Conservation (phyloP, 1,140 invertebrate genomes). For the Aradophagus sp. region DNA sequence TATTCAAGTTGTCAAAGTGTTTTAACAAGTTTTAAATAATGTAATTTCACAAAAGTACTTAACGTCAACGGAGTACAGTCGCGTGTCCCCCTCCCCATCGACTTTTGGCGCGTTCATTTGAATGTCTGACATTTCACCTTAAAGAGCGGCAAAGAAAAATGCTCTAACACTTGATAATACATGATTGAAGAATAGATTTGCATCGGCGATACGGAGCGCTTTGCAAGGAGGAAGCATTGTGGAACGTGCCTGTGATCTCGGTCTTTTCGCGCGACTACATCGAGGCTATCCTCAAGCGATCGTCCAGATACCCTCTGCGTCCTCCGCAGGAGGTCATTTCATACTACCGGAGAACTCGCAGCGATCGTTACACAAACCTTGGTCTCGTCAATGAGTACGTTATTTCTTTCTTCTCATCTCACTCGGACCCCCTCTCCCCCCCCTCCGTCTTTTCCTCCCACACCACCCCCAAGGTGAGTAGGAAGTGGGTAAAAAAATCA, state of each 20-base stretch:
- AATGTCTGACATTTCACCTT: too few relatives aligned
- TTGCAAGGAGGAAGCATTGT: conserved; percentile 84
- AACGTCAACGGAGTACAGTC: too few relatives aligned
- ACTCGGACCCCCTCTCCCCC: background rate
- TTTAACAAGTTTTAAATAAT: too few relatives aligned
- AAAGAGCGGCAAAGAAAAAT: conserved; percentile 26
- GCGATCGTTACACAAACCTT: conserved; percentile 85
- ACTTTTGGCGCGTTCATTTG: too few relatives aligned
- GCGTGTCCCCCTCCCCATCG: too few relatives aligned
- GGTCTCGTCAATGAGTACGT: conserved; percentile 89
- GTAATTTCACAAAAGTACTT: too few relatives aligned
- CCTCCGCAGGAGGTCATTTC: conserved; percentile 89
- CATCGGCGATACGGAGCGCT: conserved; percentile 81
- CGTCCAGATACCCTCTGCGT: conserved; percentile 84
- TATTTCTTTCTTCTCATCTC: conserved; percentile 42
- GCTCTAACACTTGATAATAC: conserved; percentile 62
- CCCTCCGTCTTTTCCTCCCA: conserved; percentile 3
- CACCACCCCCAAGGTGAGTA: too few relatives aligned
- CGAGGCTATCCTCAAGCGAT: conserved; percentile 83
- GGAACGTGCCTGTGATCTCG: conserved; percentile 84
- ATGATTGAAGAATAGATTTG: conserved; percentile 74
- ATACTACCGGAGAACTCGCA: conserved; percentile 82
- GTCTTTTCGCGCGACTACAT: conserved; percentile 85
- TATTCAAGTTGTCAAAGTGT: too few relatives aligned
- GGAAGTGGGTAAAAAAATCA: too few relatives aligned